Evolutionary conservation across 2,797 vertebrate species (phyloP), one percentile per base, ranked within the genome.

Genomic region (Chiroxiphia lanceolata): DNA sequence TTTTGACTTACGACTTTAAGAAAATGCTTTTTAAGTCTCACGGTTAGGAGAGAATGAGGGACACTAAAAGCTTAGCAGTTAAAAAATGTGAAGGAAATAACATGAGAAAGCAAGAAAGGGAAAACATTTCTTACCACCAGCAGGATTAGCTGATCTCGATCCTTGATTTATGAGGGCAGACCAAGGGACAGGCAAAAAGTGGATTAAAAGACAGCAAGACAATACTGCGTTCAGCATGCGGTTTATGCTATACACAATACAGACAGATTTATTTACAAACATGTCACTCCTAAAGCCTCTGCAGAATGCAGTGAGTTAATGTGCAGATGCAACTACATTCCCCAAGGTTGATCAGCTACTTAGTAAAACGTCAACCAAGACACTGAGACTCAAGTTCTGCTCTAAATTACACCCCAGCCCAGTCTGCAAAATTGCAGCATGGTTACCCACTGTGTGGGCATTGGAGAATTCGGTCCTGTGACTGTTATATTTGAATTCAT

Each of bases 91-190:
- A 86, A 87, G 84, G 83, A 95, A 96, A 68, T 56, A 91, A 95
- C 0, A 0, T 70, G 78, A 83, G 65, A 95, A 96, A 95, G 89
- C 92, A 89, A 94, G 94, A 98, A 92, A 97, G 94, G 91, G 87
- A 95, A 98, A 97, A 95, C 1, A 31, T 96, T 98, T 98, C 99
- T 99, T 99, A 99, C 99, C 99, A 98, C 99, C 99, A 98, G 99
- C 99, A 97, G 99, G 99, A 98, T 99, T 99, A 98, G 99, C 99
- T 98, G 99, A 99, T 99, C 99, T 99, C 98, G 99, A 99, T 99
- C 99, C 99, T 99, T 99, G 98, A 97, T 97, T 97, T 98, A 98
- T 98, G 98, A 98, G 97, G 98, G 99, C 98, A 98, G 98, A 97
- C 97, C 97, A 98, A 98, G 98, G 98, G 98, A 99, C 98, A 99